Percentiles rank a stretch among this genome's conserved stretches.
Evolutionary conservation across 2,888 invertebrate species (phyloP).

Genomic region (Ochlodes sylvanus): DNA sequence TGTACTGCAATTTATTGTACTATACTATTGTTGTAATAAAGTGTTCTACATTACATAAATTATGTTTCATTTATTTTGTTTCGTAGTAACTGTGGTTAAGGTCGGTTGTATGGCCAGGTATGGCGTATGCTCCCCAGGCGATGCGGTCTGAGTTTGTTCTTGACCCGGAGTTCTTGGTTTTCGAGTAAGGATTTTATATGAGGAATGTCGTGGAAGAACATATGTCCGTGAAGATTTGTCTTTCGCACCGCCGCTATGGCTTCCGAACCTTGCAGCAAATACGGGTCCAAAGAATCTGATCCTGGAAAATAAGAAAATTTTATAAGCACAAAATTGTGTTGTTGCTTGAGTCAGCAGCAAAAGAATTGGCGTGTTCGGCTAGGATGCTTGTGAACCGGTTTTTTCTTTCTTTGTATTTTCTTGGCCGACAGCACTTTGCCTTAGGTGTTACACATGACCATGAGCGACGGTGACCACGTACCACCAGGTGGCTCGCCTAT

Average conservation of each 20-base stretch:
- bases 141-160: constrained; percentile 86
- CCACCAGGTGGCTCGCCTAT: no score
- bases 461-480: no score
- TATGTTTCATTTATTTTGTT: constrained; percentile 44
- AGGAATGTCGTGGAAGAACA: constrained; percentile 87
- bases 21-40: constrained; percentile 33
- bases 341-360: no score
- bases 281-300: constrained; percentile 73
- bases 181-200: constrained; percentile 86
- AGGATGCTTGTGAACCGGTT: no score
- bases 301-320: constrained; percentile 33
- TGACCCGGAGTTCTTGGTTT: constrained; percentile 85
- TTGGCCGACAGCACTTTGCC: no score
- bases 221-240: constrained; percentile 81
- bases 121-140: constrained; percentile 86
- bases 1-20: constrained; percentile 35
- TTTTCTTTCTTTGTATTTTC: no score
- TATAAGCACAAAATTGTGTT: not conserved
- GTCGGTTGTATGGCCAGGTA: constrained; percentile 84
- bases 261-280: constrained; percentile 84
- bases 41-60: constrained; percentile 40
- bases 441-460: no score
- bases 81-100: constrained; percentile 54
- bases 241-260: constrained; percentile 83
- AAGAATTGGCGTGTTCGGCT: no score